Percentiles rank a stretch among this genome's conserved stretches.
These are phyloP conservation scores for Drosophila neocordata DNA, from an alignment of 1,140 invertebrate genomes.

Conservation along the genomic window DNA sequence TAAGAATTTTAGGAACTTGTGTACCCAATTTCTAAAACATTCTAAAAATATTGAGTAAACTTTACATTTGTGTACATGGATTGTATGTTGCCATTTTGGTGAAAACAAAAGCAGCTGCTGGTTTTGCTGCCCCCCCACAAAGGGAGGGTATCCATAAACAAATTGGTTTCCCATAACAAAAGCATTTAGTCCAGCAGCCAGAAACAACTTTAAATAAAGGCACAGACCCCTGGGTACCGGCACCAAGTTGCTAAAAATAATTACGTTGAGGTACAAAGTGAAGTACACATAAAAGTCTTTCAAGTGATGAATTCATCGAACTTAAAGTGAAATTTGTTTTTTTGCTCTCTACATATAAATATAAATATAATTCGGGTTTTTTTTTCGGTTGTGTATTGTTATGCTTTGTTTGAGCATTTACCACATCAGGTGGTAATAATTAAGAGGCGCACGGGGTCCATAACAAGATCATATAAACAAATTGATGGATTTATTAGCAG, in stretches of 20 bases:
- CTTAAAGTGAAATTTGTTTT: conserved; percentile 9
- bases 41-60: too few species aligned
- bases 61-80: too few species aligned
- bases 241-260: conserved; percentile 21
- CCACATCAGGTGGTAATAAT: conserved; percentile 19
- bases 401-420: neutral
- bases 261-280: conserved; percentile 17
- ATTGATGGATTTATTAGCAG: conserved; percentile 35
- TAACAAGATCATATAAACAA: conserved; percentile 37
- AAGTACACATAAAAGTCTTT: conserved; percentile 8
- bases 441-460: conserved; percentile 15
- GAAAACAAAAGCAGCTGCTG: neutral
- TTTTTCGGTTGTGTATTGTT: neutral
- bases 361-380: conserved; percentile 8
- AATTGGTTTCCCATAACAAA: conserved; percentile 8
- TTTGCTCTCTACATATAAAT: neutral
- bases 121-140: neutral
- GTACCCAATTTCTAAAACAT: too few species aligned
- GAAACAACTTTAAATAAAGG: neutral
- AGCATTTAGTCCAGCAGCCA: neutral
- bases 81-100: neutral
- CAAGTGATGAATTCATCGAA: conserved; percentile 10
- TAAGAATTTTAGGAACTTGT: too few species aligned
- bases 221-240: neutral
- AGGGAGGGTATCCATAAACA: conserved; percentile 14